Conservation (phyloP, 2,888 invertebrate species). For the Scelioninae gen. 1 region DNA sequence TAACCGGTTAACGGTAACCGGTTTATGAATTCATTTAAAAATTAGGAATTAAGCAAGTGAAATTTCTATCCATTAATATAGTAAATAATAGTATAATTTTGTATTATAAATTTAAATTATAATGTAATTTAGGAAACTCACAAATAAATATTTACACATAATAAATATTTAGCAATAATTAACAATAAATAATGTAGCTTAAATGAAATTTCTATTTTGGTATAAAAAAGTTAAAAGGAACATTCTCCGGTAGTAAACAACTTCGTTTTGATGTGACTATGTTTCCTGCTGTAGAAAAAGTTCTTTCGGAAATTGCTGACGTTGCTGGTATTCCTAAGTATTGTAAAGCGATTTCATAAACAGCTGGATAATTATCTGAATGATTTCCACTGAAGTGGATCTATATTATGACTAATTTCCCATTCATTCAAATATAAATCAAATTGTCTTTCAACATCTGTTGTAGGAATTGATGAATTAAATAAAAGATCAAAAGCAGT, state of each 20-base stretch:
- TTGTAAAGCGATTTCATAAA: slow-evolving; percentile 1
- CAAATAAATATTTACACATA: background rate
- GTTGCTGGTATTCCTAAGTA: slow-evolving; percentile 9
- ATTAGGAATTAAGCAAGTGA: too few relatives aligned
- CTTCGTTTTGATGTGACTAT: slow-evolving; percentile 24
- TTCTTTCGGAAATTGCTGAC: background rate
- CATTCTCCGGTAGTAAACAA: background rate
- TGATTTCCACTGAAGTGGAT: slow-evolving; percentile 27
- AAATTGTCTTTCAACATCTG: slow-evolving; percentile 8
- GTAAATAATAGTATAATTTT: too few relatives aligned
- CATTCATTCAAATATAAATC: slow-evolving; percentile 32
- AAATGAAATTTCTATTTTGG: background rate
- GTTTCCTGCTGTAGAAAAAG: slow-evolving; percentile 17
- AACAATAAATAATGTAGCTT: background rate
- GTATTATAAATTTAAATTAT: too few relatives aligned
- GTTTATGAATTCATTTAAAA: too few relatives aligned
- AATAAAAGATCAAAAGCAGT: slow-evolving; percentile 36
- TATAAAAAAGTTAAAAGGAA: background rate
- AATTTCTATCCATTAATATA: too few relatives aligned
- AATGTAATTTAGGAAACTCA: background rate
- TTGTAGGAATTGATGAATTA: slow-evolving; percentile 1
- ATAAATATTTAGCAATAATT: background rate
- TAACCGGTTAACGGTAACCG: background rate
- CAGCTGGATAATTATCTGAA: background rate
- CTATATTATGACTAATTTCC: slow-evolving; percentile 18